Conservation (phyloP, 2,113 vertebrate species). For the Desmodus rotundus region DNA sequence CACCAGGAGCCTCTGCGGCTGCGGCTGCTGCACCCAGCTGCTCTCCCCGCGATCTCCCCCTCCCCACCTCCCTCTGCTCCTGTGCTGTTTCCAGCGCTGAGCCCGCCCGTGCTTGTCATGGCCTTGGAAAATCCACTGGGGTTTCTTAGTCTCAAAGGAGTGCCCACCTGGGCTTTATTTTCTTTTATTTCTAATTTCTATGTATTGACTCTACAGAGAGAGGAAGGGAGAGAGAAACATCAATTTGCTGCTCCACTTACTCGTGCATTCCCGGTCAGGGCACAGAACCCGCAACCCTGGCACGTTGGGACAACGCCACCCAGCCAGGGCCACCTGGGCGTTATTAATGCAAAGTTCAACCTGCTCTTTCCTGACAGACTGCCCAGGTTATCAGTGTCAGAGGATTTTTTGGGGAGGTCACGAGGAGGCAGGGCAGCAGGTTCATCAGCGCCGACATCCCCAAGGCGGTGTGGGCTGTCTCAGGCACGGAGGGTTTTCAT, state of each 20-base stretch:
- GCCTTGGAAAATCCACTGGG: not conserved
- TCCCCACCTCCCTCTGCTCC: not conserved
- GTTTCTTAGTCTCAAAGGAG: not conserved
- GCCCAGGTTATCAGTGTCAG: not conserved
- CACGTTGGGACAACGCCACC: not conserved
- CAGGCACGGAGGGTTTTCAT: not conserved
- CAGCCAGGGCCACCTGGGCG: not conserved
- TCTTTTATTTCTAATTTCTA: too few species aligned
- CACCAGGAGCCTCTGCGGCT: not conserved
- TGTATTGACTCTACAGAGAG: not conserved
- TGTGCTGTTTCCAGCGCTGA: not conserved
- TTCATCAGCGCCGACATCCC: too few species aligned
- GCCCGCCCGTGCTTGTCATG: not conserved
- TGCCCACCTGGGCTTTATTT: not conserved
- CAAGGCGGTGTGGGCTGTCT: not conserved
- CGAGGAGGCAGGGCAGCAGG: not conserved
- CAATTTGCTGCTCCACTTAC: too few species aligned
- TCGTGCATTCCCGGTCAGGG: not conserved
- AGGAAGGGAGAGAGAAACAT: not conserved
- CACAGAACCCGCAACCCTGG: not conserved
- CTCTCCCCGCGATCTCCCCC: too few species aligned
- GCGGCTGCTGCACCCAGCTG: not conserved
- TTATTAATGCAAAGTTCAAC: not conserved
- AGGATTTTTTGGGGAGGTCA: not conserved
- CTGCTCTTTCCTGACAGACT: not conserved